Evolutionary conservation across 2,113 vertebrate species (phyloP), one percentile per base, ranked within the genome.

Genomic region (Cisticola juncidis): DNA sequence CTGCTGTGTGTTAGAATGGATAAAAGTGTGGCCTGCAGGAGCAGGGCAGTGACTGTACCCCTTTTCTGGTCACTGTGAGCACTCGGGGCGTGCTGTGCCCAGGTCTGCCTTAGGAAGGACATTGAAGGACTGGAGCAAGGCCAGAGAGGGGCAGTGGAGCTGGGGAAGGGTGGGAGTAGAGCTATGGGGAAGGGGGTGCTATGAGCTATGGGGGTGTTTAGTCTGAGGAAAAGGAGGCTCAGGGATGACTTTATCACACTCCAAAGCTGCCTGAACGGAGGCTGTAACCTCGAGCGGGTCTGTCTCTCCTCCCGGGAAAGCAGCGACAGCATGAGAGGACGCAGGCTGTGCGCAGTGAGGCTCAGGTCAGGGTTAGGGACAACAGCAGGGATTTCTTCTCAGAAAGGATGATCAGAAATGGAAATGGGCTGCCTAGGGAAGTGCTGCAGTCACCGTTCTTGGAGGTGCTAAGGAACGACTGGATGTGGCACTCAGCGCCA

Each of bases 131-230:
- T 54, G 73, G 47, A 79, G 23, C 2, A 3, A 28, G n/a, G 16
- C 47, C 65, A 54, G 47, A 40, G 48, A n/a, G 61, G 9, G 73
- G 28, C 26, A 69, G 0, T 4, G 9, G 28, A 47, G 19, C 15
- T 11, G 45, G 38, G 12, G 14, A 53, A 78, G 28, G 8, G 12
- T 28, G 6, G 45, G 18, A n/a, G 73, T 54, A 53, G 24, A 54
- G 2, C 20, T 9, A 2, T 7, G 10, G 24, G 2, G n/a, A 54
- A 11, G 40, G 56, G n/a, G n/a, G n/a, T n/a, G n/a, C n/a, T n/a
- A n/a, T n/a, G n/a, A 70, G 12, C 47, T 40, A n/a, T n/a, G n/a
- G 4, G 19, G 10, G 1, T 25, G 14, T 38, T 78, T 7, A 69
- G 26, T 23, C 45, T 60, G 64, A 19, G 11, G 33, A 53, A 69